Evolutionary conservation across 2,888 invertebrate genomes (phyloP).

Genomic region (Ormia ochracea): DNA sequence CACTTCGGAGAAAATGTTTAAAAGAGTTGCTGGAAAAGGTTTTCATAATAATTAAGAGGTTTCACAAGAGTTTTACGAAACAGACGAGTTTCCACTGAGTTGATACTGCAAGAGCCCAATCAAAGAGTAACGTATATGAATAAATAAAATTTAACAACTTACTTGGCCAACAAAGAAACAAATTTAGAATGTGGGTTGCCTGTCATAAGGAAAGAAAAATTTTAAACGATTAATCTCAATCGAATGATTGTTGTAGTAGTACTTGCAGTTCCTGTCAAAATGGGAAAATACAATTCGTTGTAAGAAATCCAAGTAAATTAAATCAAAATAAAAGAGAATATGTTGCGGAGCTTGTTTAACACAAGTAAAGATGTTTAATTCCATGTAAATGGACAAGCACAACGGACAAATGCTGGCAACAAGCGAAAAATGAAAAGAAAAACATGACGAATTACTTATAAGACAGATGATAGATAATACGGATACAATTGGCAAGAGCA

Average conservation of each 20-base stretch:
- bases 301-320: slow-evolving; percentile 36
- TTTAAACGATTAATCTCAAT: slow-evolving; percentile 73
- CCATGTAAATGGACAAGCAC: slow-evolving; percentile 34
- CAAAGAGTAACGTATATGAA: too few species aligned
- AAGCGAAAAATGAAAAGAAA: background rate
- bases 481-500: background rate
- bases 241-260: slow-evolving; percentile 62
- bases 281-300: background rate
- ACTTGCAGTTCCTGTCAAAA: slow-evolving; percentile 1
- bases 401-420: background rate
- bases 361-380: slow-evolving; percentile 44
- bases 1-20: background rate
- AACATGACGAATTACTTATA: slow-evolving; percentile 49
- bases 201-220: slow-evolving; percentile 66
- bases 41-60: slow-evolving; percentile 24
- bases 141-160: background rate
- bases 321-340: slow-evolving; percentile 49
- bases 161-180: too few species aligned
- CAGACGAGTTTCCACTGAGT: background rate
- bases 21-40: background rate
- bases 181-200: too few species aligned
- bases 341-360: slow-evolving; percentile 36
- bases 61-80: slow-evolving; percentile 4
- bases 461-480: slow-evolving; percentile 54
- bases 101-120: background rate